Evolutionary conservation across 2,888 invertebrate species (phyloP).

Genomic region (Anarsia innoxiella): DNA sequence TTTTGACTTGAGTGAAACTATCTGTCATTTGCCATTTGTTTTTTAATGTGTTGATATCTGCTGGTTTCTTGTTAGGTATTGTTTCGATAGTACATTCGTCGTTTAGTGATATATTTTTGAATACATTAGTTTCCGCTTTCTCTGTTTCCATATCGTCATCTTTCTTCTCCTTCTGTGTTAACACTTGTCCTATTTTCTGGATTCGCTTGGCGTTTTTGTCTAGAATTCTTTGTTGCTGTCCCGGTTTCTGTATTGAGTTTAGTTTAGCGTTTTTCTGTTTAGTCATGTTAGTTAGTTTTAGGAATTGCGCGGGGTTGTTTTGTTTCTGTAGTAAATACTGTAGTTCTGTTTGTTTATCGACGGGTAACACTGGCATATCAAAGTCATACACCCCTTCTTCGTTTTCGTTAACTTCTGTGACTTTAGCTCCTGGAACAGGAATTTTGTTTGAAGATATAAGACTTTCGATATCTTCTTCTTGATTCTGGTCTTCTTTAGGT

Average conservation of each 20-base stretch:
- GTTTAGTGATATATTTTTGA: slow-evolving; percentile 68
- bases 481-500: slow-evolving; percentile 28
- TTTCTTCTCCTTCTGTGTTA: slow-evolving; percentile 46
- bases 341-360: slow-evolving; percentile 67
- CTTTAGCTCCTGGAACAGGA: slow-evolving; percentile 51
- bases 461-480: slow-evolving; percentile 68
- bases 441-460: slow-evolving; percentile 70
- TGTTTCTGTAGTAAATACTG: slow-evolving; percentile 66
- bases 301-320: slow-evolving; percentile 65
- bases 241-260: slow-evolving; percentile 50
- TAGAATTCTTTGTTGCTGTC: slow-evolving; percentile 49
- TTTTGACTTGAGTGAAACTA: slow-evolving; percentile 68
- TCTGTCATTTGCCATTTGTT: slow-evolving; percentile 72
- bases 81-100: slow-evolving; percentile 77
- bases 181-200: slow-evolving; percentile 61
- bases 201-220: slow-evolving; percentile 64
- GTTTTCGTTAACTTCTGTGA: no score
- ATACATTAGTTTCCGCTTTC: slow-evolving; percentile 36
- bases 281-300: slow-evolving; percentile 49
- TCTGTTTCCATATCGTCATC: slow-evolving; percentile 43
- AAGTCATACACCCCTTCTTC: slow-evolving; percentile 43
- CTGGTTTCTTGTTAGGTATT: slow-evolving; percentile 63
- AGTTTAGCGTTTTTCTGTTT: slow-evolving; percentile 55
- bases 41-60: slow-evolving; percentile 64
- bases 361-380: slow-evolving; percentile 42